Evolutionary conservation across 2,888 invertebrate genomes (phyloP).

Genomic region (Caenorhabditis sp.): DNA sequence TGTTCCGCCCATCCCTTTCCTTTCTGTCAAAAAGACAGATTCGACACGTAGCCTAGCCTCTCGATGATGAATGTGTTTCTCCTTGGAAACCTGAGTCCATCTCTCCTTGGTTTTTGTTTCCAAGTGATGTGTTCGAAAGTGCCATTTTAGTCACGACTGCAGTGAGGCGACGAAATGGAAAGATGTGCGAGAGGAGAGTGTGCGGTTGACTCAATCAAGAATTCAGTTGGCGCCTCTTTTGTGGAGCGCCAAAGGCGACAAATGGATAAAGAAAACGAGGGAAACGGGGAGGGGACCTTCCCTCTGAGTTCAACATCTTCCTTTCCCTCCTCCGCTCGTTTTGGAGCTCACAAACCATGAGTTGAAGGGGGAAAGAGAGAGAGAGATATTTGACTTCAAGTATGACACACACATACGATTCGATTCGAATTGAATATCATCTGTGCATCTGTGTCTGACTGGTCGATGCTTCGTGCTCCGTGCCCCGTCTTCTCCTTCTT

Average conservation of each 20-base stretch:
- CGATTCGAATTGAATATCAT: constrained; percentile 22
- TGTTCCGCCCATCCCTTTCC: too few species aligned
- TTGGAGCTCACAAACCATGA: constrained; percentile 2
- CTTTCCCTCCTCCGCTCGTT: too few species aligned
- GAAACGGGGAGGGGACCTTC: not conserved
- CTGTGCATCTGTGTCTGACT: too few species aligned
- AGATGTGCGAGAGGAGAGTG: not conserved
- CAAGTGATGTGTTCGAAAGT: too few species aligned
- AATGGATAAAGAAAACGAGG: constrained; percentile 34
- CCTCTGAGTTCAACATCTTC: not conserved
- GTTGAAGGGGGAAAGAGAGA: not conserved
- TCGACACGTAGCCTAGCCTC: too few species aligned
- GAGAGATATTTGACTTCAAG: constrained; percentile 6
- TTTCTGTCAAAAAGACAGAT: too few species aligned
- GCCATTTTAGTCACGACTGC: too few species aligned
- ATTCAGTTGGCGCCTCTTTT: constrained; percentile 55
- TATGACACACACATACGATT: too few species aligned
- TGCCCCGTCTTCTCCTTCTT: constrained; percentile 20
- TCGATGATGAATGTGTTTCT: too few species aligned
- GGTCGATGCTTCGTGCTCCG: too few species aligned
- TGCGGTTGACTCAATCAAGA: constrained; percentile 58
- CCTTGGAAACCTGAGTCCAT: too few species aligned
- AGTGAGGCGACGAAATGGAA: constrained; percentile 7
- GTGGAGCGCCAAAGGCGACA: constrained; percentile 54
- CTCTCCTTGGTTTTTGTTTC: too few species aligned